These are phyloP conservation scores for Cirrhinus molitorella DNA, from an alignment of 2,797 vertebrate genomes.

Conservation along the genomic window DNA sequence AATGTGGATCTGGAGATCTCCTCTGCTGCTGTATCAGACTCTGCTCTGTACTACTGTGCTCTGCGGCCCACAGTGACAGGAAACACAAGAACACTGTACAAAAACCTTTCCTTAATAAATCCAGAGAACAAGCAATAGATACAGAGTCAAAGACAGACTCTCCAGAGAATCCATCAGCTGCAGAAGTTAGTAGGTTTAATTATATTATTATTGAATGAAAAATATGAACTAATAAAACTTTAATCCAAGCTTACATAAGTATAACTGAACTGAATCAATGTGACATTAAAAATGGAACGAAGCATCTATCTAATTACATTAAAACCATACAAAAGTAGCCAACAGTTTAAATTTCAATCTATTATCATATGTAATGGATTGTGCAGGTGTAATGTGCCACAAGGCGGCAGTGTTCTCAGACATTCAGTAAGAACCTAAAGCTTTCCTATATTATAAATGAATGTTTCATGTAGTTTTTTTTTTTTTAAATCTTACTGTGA, in stretches of 20 bases:
- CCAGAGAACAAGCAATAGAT: neutral
- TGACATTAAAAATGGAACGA: neutral
- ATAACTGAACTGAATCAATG: too few relatives aligned
- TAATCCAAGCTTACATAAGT: accelerated
- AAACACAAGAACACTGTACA: neutral
- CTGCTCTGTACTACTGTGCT: neutral
- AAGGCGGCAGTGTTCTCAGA: neutral
- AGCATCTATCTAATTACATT: neutral
- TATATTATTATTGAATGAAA: neutral
- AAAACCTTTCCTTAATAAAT: neutral
- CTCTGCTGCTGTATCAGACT: neutral
- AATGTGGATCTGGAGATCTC: too few relatives aligned
- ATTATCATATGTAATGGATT: neutral
- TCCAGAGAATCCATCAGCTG: neutral
- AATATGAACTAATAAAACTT: neutral
- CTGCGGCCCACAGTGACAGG: neutral
- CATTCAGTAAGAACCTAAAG: neutral
- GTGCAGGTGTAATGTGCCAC: neutral
- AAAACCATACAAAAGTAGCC: neutral
- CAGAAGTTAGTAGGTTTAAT: neutral
- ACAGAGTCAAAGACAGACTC: too few relatives aligned
- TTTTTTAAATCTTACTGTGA: too few relatives aligned
- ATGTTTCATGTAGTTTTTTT: too few relatives aligned
- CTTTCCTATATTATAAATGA: too few relatives aligned
- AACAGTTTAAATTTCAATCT: neutral